Conservation (phyloP, 2,113 vertebrate species). For the Bubo blakistoni region DNA sequence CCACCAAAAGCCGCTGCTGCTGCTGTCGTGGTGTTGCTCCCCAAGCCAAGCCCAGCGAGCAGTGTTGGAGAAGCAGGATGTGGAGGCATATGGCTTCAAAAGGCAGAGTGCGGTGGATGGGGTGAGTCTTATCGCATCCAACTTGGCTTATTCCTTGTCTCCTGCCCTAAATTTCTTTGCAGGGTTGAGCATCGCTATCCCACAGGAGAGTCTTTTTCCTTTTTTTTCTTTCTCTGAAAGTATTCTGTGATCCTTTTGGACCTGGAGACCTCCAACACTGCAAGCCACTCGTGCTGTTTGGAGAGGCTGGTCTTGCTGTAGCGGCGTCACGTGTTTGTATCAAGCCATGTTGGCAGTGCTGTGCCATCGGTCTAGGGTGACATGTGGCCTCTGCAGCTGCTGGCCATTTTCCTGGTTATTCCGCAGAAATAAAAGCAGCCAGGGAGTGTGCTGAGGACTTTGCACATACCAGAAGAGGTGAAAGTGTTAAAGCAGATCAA, state of each 20-base stretch:
- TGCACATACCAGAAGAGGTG: background rate
- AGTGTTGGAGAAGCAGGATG: background rate
- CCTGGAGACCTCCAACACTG: background rate
- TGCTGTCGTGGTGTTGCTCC: background rate
- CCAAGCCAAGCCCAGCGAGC: background rate
- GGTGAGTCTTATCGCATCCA: background rate
- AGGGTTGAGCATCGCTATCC: background rate
- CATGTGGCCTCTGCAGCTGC: background rate
- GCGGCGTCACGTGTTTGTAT: rapidly evolving
- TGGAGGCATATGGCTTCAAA: background rate
- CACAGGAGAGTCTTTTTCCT: background rate
- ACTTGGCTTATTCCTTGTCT: background rate
- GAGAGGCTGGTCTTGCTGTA: background rate
- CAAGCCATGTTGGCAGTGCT: background rate
- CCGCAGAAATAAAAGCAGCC: background rate
- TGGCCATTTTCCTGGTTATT: background rate
- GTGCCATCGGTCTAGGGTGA: background rate
- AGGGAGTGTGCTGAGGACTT: background rate
- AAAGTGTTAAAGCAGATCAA: background rate
- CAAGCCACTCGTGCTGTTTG: background rate
- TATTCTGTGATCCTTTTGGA: background rate
- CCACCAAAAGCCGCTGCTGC: background rate
- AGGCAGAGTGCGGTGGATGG: background rate
- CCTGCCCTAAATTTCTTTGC: background rate
- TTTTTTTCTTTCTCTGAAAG: background rate